phyloP scores from a whole-genome alignment of 2,888 invertebrate genomes.

The Tenodera sinensis region DNA sequence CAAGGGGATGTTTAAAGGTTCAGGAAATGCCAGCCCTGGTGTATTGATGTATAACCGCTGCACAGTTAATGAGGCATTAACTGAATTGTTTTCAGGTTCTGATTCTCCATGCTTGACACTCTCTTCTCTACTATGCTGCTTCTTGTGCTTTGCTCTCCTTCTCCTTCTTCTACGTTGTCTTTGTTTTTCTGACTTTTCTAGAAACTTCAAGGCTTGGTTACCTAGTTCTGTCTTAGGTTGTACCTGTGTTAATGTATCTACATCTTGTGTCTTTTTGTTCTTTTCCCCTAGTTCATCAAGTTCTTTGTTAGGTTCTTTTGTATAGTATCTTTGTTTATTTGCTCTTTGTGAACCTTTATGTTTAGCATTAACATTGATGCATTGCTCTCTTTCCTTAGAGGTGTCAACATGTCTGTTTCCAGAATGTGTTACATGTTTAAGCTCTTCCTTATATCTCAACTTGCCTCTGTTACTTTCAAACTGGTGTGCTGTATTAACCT shows the following conservation, averaged over 20 bases:
- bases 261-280: conserved; percentile 43
- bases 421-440: no score
- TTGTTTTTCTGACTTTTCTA: neutral
- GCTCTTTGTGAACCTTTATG: neutral
- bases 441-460: neutral
- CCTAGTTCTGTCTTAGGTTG: neutral
- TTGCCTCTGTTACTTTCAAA: neutral
- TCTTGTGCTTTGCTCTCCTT: neutral
- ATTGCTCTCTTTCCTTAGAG: neutral
- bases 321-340: conserved; percentile 15
- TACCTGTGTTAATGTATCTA: neutral
- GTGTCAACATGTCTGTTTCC: neutral
- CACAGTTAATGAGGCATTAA: neutral
- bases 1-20: neutral
- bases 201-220: neutral
- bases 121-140: neutral
- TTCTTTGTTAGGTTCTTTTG: conserved; percentile 42
- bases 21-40: neutral
- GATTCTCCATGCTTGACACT: neutral
- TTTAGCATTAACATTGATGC: neutral
- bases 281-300: conserved; percentile 37
- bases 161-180: neutral
- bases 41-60: neutral
- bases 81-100: neutral
- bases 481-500: neutral